Evolutionary conservation across 2,797 vertebrate genomes (phyloP), one percentile per base, ranked within the genome.

Genomic region (Mormyrops attenuatus): DNA sequence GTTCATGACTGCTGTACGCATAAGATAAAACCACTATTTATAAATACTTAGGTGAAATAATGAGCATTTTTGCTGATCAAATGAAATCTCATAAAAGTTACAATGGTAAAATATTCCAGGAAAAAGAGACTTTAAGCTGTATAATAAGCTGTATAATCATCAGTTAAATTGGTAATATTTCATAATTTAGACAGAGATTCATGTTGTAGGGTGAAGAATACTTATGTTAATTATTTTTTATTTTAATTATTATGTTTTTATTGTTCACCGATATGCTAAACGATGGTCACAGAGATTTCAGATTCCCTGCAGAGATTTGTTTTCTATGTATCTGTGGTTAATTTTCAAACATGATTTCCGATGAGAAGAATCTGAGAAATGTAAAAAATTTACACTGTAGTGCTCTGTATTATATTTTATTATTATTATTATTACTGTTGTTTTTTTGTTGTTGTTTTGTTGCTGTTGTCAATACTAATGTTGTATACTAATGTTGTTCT

Each of bases 1-100:
- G 20, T 90, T 93, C 92, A 94, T 94, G 92, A 93, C 89, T 90
- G 92, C 20, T 85, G 22, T 17, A 26, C 9, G 11, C 22, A 30
- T 17, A 52, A 9, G 49, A 52, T 50, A 11, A 52, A 52, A 52
- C 15, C 47, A 26, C 44, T 85, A 30, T 30, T 50, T 84, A 50
- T 52, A 85, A 52, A 26, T 85, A 26, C 22, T 85, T 13, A 1
- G 11, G 8, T 26, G 49, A 30, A 85, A 50, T 26, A 52, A 85
- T 52, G 44, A 49, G 3, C 0, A 11, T 85, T 50, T 50, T 50
- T 85, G 2, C 44, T 85, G 44, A 52, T 50, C 5, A 13, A 85
- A 52, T 52, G 17, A 30, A 26, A 85, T 13, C 9, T 85, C 47
- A 50, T 82, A 9, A 52, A 85, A 85, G 8, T 85, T 9, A 13